Evolutionary conservation across 2,888 invertebrate genomes (phyloP), one percentile per base, ranked within the genome.

Genomic region (Drymonia ruficornis): DNA sequence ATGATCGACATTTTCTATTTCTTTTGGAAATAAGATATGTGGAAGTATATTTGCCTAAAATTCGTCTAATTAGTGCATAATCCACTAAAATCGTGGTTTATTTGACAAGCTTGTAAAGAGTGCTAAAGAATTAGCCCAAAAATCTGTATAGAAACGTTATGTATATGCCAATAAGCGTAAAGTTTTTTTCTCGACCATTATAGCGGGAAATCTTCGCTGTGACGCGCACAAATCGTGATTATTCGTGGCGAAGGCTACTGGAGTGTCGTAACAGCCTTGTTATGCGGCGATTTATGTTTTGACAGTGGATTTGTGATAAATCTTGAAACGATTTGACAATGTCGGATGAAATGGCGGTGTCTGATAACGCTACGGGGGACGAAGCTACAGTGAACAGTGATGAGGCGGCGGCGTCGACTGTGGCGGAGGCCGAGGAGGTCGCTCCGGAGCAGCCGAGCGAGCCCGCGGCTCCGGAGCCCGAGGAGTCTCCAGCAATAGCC

Each of bases 291-390:
- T 83, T 78, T 83, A 81, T 63, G 67, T 74, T 80, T 82, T 87
- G 83, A 83, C 84, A 84, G 84, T 85, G 84, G 75, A 74, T 77
- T 79, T 74, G 72, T 78, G 75, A 74, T 80, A 80, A 78, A 83
- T 75, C 82, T 84, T 74, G 54, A 80, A 81, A 70, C 13, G 76
- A 82, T 80, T 87, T 86, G 86, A 90, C 89, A 87, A 91, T 91
- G 91, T 91, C 91, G 63, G 90, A 90, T 65, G 89, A 91, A 90
- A 91, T 91, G 89, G 91, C 90, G 85, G 83, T 89, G 80, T 81
- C 84, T 83, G 91, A 89, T 87, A 91, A 86, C 80, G 83, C 82
- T 65, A 79, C 80, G 58, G 78, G 74, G 50, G 87, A 87, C 62
- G 87, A 87, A 74, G 74, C 76, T 73, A 81, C 76, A 71, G 69